Evolutionary conservation across 2,888 invertebrate genomes (phyloP).

Genomic region (Philonicus albiceps): DNA sequence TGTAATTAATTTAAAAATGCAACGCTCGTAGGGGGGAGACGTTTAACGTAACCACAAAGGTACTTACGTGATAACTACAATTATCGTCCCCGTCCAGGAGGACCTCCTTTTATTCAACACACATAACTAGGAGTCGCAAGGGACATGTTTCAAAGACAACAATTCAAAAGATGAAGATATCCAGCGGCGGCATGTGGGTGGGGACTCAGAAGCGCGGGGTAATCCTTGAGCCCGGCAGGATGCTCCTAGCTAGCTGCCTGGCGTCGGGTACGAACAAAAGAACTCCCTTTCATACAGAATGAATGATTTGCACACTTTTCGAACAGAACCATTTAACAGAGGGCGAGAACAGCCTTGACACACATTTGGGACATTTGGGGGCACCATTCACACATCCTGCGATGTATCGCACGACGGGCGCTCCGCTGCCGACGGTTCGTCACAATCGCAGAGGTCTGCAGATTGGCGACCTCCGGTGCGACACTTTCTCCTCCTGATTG

Average conservation of each 20-base stretch:
- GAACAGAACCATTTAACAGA: slow-evolving; percentile 36
- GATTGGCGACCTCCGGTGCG: not conserved
- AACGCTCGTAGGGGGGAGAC: not conserved
- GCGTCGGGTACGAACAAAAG: slow-evolving; percentile 6
- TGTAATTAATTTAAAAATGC: not conserved
- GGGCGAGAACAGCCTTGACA: slow-evolving; percentile 35
- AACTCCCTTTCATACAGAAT: not conserved
- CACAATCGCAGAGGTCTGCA: not conserved
- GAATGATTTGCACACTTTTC: slow-evolving; percentile 33
- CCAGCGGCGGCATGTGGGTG: not conserved
- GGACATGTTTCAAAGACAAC: not conserved
- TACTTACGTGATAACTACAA: not conserved
- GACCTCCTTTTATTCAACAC: not conserved
- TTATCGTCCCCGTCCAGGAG: not conserved
- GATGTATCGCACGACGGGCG: not conserved
- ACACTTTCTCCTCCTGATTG: not conserved
- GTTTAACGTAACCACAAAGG: not conserved
- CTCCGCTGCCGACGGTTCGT: slow-evolving; percentile 5
- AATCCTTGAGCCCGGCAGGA: slow-evolving; percentile 32
- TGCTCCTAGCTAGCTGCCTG: not conserved
- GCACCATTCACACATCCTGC: slow-evolving; percentile 17
- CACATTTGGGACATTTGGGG: slow-evolving; percentile 28
- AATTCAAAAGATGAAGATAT: not conserved
- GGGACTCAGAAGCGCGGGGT: slow-evolving; percentile 6
- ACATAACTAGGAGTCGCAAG: not conserved